Conservation (phyloP, 2,888 invertebrate species). For the Vesta saturnalis region DNA sequence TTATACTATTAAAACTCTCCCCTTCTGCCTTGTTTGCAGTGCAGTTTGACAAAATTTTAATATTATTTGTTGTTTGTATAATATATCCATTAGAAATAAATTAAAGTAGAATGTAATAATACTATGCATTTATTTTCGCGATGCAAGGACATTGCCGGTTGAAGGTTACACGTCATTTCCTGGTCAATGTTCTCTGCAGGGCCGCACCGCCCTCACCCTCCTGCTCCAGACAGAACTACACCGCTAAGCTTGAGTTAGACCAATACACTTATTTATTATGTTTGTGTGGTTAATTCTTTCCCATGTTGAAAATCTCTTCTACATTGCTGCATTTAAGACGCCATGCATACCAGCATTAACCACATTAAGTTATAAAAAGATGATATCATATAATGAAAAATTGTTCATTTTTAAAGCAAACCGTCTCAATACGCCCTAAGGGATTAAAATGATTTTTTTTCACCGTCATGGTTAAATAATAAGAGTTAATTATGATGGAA, state of each 20-base stretch:
- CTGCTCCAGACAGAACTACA: constrained; percentile 39
- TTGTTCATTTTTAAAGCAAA: too few species aligned
- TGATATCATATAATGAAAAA: too few species aligned
- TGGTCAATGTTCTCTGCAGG: constrained; percentile 52
- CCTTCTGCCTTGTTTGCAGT: background rate
- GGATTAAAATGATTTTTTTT: too few species aligned
- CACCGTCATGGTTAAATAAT: too few species aligned
- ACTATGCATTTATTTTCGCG: constrained; percentile 44
- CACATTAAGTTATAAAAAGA: too few species aligned
- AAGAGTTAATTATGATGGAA: background rate
- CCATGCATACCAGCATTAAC: too few species aligned
- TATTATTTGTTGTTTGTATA: background rate
- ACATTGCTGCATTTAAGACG: constrained; percentile 1
- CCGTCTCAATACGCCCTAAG: too few species aligned
- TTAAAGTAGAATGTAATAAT: constrained; percentile 40
- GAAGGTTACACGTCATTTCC: constrained; percentile 50
- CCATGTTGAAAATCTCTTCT: constrained; percentile 17
- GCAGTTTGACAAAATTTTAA: background rate
- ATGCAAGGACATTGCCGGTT: constrained; percentile 46
- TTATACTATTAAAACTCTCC: constrained; percentile 28
- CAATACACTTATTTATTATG: constrained; percentile 35
- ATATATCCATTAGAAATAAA: background rate
- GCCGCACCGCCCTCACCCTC: constrained; percentile 38
- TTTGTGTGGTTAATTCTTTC: constrained; percentile 18
- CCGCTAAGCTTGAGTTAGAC: constrained; percentile 36